Evolutionary conservation across 2,888 invertebrate genomes (phyloP).

Genomic region (Acheta domesticus): DNA sequence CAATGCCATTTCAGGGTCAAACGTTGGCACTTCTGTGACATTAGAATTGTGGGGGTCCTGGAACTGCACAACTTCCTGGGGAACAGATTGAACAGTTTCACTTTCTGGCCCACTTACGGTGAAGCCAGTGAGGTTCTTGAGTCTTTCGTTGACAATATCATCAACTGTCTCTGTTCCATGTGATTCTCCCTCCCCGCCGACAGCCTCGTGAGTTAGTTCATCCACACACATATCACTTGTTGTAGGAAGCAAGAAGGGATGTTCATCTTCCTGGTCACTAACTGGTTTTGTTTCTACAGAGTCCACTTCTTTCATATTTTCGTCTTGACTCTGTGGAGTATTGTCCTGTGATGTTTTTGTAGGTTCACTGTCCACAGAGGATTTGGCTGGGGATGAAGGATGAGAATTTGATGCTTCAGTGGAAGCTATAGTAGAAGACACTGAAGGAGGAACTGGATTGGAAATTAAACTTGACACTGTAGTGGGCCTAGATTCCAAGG

Average conservation of each 20-base stretch:
- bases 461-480: background rate
- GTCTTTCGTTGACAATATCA: slow-evolving; percentile 35
- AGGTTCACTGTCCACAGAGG: no score
- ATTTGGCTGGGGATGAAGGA: background rate
- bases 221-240: background rate
- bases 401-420: background rate
- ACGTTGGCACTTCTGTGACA: slow-evolving; percentile 24
- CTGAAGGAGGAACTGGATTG: background rate
- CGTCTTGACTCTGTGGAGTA: background rate
- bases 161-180: slow-evolving; percentile 32
- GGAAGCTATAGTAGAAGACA: background rate
- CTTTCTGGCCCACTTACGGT: background rate
- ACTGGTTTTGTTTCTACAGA: background rate
- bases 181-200: background rate
- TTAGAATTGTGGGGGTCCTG: no score
- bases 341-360: no score
- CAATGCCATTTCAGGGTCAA: slow-evolving; percentile 32
- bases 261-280: background rate
- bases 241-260: background rate
- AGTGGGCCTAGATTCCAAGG: slow-evolving; percentile 38
- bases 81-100: slow-evolving; percentile 18
- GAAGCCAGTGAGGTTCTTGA: slow-evolving; percentile 33
- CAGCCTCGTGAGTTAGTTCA: background rate
- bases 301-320: background rate
- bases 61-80: background rate